Conservation (phyloP, 2,888 invertebrate species). For the Sepioteuthis lessoniana region DNA sequence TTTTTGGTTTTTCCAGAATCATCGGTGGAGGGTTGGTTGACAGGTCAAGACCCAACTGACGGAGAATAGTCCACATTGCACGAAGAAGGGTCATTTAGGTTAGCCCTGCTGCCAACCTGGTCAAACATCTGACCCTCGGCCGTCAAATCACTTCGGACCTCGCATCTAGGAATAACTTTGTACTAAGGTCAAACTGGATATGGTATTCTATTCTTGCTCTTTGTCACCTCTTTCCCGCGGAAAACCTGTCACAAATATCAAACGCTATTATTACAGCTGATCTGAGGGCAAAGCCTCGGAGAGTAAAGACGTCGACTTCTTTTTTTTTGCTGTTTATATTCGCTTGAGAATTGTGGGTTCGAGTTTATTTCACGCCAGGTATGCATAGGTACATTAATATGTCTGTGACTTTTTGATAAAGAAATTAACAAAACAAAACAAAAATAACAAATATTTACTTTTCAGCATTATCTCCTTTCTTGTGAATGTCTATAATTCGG, state of each 20-base stretch:
- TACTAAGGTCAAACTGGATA: neutral
- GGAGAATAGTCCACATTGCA: neutral
- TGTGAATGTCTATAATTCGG: too few species aligned
- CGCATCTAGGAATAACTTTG: neutral
- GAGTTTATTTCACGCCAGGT: too few species aligned
- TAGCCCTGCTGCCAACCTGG: neutral
- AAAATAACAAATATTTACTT: too few species aligned
- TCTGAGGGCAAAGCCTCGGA: neutral
- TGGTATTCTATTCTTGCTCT: neutral
- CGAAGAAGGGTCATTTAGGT: neutral
- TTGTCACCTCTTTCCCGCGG: neutral
- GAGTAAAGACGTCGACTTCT: neutral
- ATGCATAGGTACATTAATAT: too few species aligned
- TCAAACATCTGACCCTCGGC: neutral
- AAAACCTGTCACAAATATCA: neutral
- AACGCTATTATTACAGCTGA: neutral
- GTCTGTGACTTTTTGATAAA: too few species aligned
- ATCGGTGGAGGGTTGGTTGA: neutral
- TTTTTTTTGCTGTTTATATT: neutral
- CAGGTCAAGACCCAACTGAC: neutral
- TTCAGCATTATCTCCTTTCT: too few species aligned
- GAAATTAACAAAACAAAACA: too few species aligned
- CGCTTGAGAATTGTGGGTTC: too few species aligned
- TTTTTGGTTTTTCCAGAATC: neutral
- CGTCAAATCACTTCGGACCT: slow-evolving; percentile 33